Evolutionary conservation across 2,797 vertebrate genomes (phyloP), one percentile per base, ranked within the genome.

Genomic region (Leucoraja ocellata): DNA sequence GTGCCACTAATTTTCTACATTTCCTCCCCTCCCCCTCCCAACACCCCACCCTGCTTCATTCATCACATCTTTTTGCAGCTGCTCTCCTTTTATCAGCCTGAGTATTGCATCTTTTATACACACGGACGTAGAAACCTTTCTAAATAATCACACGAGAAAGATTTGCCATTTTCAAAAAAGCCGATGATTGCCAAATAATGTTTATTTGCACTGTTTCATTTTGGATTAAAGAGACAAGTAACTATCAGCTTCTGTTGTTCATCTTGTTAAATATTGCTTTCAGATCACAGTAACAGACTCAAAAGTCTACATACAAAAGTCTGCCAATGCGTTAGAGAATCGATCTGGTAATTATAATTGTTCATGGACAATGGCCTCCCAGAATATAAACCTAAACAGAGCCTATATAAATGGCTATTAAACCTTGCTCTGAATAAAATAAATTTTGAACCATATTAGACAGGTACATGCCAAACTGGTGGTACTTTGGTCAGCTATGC

Each of bases 1-100:
- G 94, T 95, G 94, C 96, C 96, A 96, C 93, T 94, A 93, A 94
- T 86, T 94, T 95, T 94, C 94, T 78, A 94, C 91, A 93, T 94
- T 96, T 94, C 95, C 95, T 93, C 95, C 94, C 71, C 21, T 73
- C 71, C 71, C 21, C 71, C 46, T 4, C 46, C 46, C 46, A 21
- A 21, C 65, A 68, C 10, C 65, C 65, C 65, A 13, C 65, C 13
- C 95, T 32, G 94, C 95, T 94, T 93, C 91, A 93, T 0, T 0
- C 93, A 93, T 93, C 93, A 88, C 91, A 94, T 93, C 94, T 94
- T 94, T 94, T 93, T 94, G 80, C 91, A 81, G 91, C 77, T 91
- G 78, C 93, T 91, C 95, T 94, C 94, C 39, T 93, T 94, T 94
- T 93, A 81, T 94, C 68, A 93, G 65, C 84, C 81, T 93, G 80